Conservation (phyloP, 2,888 invertebrate species). For the Zaprionus obscuricornis region DNA sequence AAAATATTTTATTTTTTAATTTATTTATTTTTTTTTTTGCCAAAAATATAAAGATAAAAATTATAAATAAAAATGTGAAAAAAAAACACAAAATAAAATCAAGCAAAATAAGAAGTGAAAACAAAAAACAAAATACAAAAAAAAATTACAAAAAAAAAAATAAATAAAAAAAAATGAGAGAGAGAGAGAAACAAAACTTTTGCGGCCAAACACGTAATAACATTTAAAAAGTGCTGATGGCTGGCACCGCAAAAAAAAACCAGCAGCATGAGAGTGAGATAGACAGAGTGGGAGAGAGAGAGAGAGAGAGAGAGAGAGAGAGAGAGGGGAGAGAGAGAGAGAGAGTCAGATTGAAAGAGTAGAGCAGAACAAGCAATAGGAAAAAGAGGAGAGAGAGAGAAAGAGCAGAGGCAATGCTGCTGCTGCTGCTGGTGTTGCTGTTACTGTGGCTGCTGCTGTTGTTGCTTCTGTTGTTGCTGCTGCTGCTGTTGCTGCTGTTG, state of each 20-base stretch:
- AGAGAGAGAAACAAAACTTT: conserved; percentile 45
- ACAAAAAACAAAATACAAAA: conserved; percentile 1
- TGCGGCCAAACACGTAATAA: conserved; percentile 65
- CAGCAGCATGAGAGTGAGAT: neutral
- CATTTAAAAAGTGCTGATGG: conserved; percentile 68
- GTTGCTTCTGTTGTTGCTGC: conserved; percentile 4
- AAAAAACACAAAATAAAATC: conserved; percentile 26
- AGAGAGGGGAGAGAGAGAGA: conserved; percentile 4
- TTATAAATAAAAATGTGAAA: conserved; percentile 36
- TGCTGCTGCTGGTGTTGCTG: conserved; percentile 5
- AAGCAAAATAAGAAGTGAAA: conserved; percentile 9
- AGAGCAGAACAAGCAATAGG: no score
- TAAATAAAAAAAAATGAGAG: neutral
- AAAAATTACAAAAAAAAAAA: conserved; percentile 15
- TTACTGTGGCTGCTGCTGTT: no score
- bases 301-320: neutral
- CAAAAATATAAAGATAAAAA: conserved; percentile 39
- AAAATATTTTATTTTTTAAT: no score
- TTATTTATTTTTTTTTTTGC: conserved; percentile 7
- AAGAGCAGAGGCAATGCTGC: neutral
- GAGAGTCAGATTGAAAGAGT: no score
- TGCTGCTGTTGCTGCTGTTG: neutral
- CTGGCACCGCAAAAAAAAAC: conserved; percentile 20
- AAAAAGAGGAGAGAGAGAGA: neutral
- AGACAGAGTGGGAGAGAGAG: no score